Conservation (phyloP, 2,888 invertebrate genomes). For the Aproaerema taeniolella region DNA sequence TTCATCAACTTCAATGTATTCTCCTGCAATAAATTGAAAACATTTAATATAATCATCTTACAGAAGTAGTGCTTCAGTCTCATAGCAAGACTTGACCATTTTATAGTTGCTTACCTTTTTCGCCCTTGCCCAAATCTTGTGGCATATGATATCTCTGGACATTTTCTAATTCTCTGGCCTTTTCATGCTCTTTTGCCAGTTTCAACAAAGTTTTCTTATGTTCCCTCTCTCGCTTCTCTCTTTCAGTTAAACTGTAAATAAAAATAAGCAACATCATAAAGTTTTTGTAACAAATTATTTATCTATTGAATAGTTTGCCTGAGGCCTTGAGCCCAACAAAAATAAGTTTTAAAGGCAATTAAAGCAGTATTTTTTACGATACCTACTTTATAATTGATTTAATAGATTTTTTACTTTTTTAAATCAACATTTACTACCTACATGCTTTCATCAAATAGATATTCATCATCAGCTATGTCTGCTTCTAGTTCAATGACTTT, state of each 20-base stretch:
- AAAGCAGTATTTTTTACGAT: too few species aligned
- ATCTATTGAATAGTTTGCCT: too few species aligned
- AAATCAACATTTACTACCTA: too few species aligned
- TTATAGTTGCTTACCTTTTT: slow-evolving; percentile 66
- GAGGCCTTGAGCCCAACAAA: too few species aligned
- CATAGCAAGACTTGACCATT: not conserved
- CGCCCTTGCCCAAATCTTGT: slow-evolving; percentile 86
- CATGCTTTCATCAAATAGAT: slow-evolving; percentile 92
- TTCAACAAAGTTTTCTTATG: slow-evolving; percentile 94
- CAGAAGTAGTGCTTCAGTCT: not conserved
- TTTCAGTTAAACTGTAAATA: slow-evolving; percentile 88
- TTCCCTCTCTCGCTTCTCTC: slow-evolving; percentile 89
- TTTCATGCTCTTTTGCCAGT: slow-evolving; percentile 96
- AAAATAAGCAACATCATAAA: not conserved
- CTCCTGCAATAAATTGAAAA: slow-evolving; percentile 54
- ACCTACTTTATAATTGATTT: too few species aligned
- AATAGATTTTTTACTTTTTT: too few species aligned
- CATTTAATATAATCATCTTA: not conserved
- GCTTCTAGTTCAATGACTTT: slow-evolving; percentile 97
- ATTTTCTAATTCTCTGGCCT: slow-evolving; percentile 94
- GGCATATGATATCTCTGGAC: slow-evolving; percentile 97
- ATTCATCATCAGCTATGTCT: slow-evolving; percentile 97
- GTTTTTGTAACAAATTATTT: slow-evolving; percentile 1
- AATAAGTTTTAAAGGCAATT: too few species aligned
- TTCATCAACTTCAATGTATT: slow-evolving; percentile 91